phyloP scores from a whole-genome alignment of 2,797 vertebrate genomes.

The Nyctibius grandis region DNA sequence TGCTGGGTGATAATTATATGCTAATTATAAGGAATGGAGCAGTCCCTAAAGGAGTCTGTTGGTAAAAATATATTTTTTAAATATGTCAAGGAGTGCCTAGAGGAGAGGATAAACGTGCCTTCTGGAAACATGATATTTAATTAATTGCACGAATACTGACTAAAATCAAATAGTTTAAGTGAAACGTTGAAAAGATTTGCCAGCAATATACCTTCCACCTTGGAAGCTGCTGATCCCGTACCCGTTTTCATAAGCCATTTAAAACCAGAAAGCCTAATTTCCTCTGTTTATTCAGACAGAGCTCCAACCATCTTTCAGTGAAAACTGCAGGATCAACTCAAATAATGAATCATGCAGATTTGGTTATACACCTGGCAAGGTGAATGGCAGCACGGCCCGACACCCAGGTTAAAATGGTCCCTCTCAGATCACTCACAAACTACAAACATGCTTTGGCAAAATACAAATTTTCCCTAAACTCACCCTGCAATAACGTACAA shows the following conservation, averaged over 20 bases:
- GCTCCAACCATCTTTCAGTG: neutral
- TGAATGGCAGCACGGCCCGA: neutral
- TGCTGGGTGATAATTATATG: constrained; percentile 54
- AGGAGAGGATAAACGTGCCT: neutral
- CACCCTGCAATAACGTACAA: neutral
- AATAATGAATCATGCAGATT: neutral
- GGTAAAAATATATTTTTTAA: constrained; percentile 59
- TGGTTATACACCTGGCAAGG: neutral
- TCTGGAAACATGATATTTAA: constrained; percentile 33
- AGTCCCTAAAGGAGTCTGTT: constrained; percentile 9
- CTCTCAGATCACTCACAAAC: neutral
- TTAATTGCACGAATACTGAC: constrained; percentile 6
- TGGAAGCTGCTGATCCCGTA: neutral
- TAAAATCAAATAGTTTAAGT: constrained; percentile 24
- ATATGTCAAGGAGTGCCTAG: constrained; percentile 54
- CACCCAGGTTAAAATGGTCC: neutral
- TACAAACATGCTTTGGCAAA: neutral
- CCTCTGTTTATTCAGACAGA: neutral
- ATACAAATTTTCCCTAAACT: neutral
- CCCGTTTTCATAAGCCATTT: constrained; percentile 28
- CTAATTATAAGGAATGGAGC: constrained; percentile 49
- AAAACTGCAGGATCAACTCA: neutral
- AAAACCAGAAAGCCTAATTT: constrained; percentile 40
- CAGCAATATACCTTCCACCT: neutral
- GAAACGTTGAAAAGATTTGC: neutral